Conservation (phyloP, 2,113 vertebrate genomes). For the Regulus satrapa region DNA sequence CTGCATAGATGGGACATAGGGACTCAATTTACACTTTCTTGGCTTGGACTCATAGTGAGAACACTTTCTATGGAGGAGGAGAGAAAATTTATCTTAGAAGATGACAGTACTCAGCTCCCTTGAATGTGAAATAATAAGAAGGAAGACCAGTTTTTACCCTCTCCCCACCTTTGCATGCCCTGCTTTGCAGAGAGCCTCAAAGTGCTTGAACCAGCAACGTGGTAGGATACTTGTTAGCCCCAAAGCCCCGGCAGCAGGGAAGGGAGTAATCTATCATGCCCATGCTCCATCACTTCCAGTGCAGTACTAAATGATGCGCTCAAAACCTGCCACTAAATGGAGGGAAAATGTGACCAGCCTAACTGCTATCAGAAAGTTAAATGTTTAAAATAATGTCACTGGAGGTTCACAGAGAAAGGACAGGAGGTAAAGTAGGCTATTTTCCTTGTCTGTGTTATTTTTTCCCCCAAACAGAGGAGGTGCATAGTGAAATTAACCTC, state of each 20-base stretch:
- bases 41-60: not conserved
- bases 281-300: slow-evolving; percentile 25
- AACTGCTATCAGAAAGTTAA: slow-evolving; percentile 44
- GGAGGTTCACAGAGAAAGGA: not conserved
- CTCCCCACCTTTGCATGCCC: not conserved
- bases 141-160: not conserved
- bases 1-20: not conserved
- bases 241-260: not conserved
- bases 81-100: slow-evolving; percentile 1
- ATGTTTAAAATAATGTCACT: slow-evolving; percentile 57
- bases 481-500: slow-evolving; percentile 38
- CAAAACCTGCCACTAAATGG: slow-evolving; percentile 24
- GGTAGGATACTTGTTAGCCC: slow-evolving; percentile 5
- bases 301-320: slow-evolving; percentile 18
- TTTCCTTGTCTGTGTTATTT: not conserved
- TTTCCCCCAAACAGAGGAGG: slow-evolving; percentile 40
- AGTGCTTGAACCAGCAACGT: not conserved
- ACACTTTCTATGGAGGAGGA: not conserved
- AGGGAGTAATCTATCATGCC: not conserved
- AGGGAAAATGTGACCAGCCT: slow-evolving; percentile 35
- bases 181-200: not conserved
- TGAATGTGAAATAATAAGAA: not conserved
- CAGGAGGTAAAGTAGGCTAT: not conserved
- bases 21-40: not conserved
- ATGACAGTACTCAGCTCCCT: not conserved